These are phyloP conservation scores for Thamnaconus septentrionalis DNA, from an alignment of 2,113 vertebrate species.

Conservation along the genomic window DNA sequence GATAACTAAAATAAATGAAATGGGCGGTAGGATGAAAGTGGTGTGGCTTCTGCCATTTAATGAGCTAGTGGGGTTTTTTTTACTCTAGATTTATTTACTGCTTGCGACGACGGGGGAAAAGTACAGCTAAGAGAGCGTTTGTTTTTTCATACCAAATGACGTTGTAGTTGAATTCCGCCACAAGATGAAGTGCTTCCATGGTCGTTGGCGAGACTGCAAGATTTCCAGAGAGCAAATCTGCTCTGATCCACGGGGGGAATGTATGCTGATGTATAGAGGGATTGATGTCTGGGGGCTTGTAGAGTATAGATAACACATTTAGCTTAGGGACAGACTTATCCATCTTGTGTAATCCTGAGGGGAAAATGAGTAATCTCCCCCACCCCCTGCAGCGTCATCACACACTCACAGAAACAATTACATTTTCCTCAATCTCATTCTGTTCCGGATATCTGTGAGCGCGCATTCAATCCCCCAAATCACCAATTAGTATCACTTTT, in stretches of 20 bases:
- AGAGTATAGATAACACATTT: conserved; percentile 51
- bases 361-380: conserved; percentile 50
- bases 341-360: conserved; percentile 53
- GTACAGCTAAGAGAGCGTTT: neutral
- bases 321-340: conserved; percentile 52
- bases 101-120: neutral
- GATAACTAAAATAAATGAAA: conserved; percentile 17
- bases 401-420: conserved; percentile 37
- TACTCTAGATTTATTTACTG: conserved; percentile 1
- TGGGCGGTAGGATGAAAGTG: conserved; percentile 20
- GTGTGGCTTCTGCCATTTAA: conserved; percentile 8
- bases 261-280: conserved; percentile 37
- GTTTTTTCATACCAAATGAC: conserved; percentile 8
- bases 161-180: conserved; percentile 17
- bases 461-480: conserved; percentile 25
- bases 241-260: conserved; percentile 24
- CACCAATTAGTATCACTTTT: conserved; percentile 19
- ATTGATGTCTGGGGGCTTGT: conserved; percentile 30
- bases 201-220: conserved; percentile 23
- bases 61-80: conserved; percentile 17
- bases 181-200: conserved; percentile 33
- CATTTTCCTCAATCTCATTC: conserved; percentile 31
- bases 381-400: conserved; percentile 18
- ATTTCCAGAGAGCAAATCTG: conserved; percentile 36
- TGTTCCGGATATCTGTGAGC: conserved; percentile 35